Base-by-base conservation (phyloP, 2,888 invertebrate genomes). In the Craniophora ligustri region DNA sequence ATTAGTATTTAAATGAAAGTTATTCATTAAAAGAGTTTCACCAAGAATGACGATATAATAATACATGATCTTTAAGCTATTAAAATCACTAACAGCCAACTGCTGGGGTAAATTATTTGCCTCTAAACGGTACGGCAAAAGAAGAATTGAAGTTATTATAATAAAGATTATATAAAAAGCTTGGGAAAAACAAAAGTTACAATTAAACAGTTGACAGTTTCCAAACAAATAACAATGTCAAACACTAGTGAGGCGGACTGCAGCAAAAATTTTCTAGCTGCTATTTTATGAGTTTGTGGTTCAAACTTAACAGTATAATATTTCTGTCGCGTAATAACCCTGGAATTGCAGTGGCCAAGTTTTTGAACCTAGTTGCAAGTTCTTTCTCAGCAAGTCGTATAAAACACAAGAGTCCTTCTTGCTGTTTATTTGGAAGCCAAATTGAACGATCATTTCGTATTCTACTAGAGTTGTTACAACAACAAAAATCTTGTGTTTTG, bases 351-450 rank as follows among this genome's bases (percentile, higher is more conserved):
- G 41, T 13, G 41, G 32, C 32, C 45, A 64, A 62, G 13, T 62
- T 62, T 58, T 58, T 45, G 58, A 64, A 64, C 30, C 50, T 50
- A 31, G 35, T 64, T 58, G 28, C 28, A 36, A 62, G 23, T 64
- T 44, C 42, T 63, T 61, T 63, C 49, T 61, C 38, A 5, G n/a
- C 5, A 51, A 42, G 35, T 64, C 19, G 36, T 34, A 14, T 64
- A 38, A 50, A 41, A 40, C 39, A 36, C 36, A 30, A 28, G 40
- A 57, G 58, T 49, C 41, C 40, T 44, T 28, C 14, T 14, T 32
- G n/a, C 16, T 28, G 15, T 64, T 50, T 50, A 58, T 61, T 57
- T 40, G 15, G 58, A 44, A 44, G 16, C 10, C 26, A 36, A 50
- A 41, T 46, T 56, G 23, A 5, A 42, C 14, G 14, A 11, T 23